Conservation (phyloP, 2,888 invertebrate genomes). For the Stomorhina lunata region DNA sequence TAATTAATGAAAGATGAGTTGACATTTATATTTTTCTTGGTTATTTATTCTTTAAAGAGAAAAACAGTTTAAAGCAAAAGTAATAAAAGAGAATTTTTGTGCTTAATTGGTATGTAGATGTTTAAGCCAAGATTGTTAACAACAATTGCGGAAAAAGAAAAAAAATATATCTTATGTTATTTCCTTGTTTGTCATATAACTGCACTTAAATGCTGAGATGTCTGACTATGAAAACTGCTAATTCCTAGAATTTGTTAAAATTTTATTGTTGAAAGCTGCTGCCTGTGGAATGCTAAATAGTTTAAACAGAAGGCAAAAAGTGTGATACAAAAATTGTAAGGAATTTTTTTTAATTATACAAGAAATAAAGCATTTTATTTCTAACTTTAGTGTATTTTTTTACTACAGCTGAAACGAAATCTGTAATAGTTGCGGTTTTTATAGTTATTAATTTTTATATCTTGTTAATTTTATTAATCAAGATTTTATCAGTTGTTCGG, state of each 20-base stretch:
- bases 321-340: not conserved
- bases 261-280: not conserved
- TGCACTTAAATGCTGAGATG: not conserved
- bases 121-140: conserved; percentile 15
- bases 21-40: conserved; percentile 41
- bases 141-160: not conserved
- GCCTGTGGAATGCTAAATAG: conserved; percentile 19
- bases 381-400: too few species aligned
- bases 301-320: not conserved
- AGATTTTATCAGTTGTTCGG: conserved; percentile 24
- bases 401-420: too few species aligned
- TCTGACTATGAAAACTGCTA: not conserved
- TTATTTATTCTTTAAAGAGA: not conserved
- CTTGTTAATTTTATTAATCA: conserved; percentile 4
- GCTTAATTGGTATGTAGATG: conserved; percentile 51
- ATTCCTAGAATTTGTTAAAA: conserved; percentile 10
- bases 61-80: not conserved
- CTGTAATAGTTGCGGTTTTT: too few species aligned
- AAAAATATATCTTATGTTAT: conserved; percentile 2
- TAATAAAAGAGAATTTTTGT: not conserved
- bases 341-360: conserved; percentile 14
- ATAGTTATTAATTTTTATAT: not conserved
- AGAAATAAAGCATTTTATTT: too few species aligned
- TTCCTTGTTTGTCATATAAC: conserved; percentile 8
- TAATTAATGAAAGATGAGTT: conserved; percentile 60